Percentiles rank a stretch among this genome's conserved stretches.
Evolutionary conservation across 2,888 invertebrate species (phyloP).

Genomic region (Hoplodrina ambigua): DNA sequence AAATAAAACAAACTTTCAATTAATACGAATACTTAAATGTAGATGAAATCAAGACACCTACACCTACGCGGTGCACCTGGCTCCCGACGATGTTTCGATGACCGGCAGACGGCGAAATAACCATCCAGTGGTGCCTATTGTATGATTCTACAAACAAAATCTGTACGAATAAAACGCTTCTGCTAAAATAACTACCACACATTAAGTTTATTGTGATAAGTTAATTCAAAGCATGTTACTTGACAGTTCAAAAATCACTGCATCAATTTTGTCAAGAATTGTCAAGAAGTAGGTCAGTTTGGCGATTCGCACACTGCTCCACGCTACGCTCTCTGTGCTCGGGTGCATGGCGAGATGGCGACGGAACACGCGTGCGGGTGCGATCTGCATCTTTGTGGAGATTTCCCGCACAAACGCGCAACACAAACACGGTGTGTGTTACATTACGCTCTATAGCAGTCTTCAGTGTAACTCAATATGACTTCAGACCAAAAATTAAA

Average conservation of each 20-base stretch:
- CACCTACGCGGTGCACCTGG: constrained; percentile 26
- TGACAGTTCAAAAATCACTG: no score
- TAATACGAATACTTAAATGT: not conserved
- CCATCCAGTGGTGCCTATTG: constrained; percentile 2
- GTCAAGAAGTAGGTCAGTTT: no score
- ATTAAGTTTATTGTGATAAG: constrained; percentile 6
- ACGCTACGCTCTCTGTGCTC: no score
- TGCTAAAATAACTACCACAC: not conserved
- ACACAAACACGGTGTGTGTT: not conserved
- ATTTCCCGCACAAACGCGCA: no score
- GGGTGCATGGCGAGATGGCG: no score
- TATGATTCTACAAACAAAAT: not conserved
- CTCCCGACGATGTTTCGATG: constrained; percentile 19
- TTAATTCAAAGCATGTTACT: no score
- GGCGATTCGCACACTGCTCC: no score
- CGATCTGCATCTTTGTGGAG: no score
- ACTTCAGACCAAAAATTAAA: no score
- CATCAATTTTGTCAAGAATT: no score
- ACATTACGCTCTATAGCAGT: not conserved
- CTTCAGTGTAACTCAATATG: no score
- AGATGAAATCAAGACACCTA: constrained; percentile 5
- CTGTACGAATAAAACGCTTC: not conserved
- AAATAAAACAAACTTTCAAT: not conserved
- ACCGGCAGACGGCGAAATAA: constrained; percentile 31
- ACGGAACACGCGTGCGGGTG: no score